Evolutionary conservation across 2,888 invertebrate genomes (phyloP), one percentile per base, ranked within the genome.

Genomic region (Cheilosia vernalis): DNA sequence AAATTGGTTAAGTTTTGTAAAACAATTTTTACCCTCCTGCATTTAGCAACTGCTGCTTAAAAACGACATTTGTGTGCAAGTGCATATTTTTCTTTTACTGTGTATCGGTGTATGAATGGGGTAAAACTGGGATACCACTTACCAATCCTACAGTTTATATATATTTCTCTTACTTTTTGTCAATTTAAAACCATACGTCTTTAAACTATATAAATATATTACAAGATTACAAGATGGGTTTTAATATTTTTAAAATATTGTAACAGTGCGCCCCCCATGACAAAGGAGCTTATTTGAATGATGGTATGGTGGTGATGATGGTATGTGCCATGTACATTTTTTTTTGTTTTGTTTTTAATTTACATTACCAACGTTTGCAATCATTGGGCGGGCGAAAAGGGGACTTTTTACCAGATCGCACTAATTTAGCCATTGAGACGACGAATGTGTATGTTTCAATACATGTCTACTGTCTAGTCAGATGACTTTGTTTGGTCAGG

Each of bases 401-500:
- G 13, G 49, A 15, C 56, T 58, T 17, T 55, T 56, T 10, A 55
- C 55, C 53, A 64, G 42, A 37, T 19, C 17, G 42, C 53, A 64
- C 37, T 49, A 40, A 27, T 78, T 37, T 9, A 51, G 56, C 44
- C 56, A 60, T 64, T 33, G 17, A 47, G 63, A 73, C 44, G 55
- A 47, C 24, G 40, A 53, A 30, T 55, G 55, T 33, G 27, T 40
- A 44, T 27, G 44, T n/a, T 66, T 78, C 4, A 44, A 27, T 55
- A 33, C 47, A 44, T 24, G 13, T 55, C 10, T 21, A 5, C 17
- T 27, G 24, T 63, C n/a, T 85, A 85, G 42, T 85, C 85, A 0
- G 85, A 80, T 13, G 80, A 40, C 44, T 85, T 85, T 33, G 80
- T 19, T 77, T 80, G 85, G 27, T 86, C 86, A 21, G 88, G 79